A percentile compares a stretch with the other conserved stretches of the same genome.
Conservation (phyloP, 2,113 vertebrate genomes). For the Anguilla japonica region DNA sequence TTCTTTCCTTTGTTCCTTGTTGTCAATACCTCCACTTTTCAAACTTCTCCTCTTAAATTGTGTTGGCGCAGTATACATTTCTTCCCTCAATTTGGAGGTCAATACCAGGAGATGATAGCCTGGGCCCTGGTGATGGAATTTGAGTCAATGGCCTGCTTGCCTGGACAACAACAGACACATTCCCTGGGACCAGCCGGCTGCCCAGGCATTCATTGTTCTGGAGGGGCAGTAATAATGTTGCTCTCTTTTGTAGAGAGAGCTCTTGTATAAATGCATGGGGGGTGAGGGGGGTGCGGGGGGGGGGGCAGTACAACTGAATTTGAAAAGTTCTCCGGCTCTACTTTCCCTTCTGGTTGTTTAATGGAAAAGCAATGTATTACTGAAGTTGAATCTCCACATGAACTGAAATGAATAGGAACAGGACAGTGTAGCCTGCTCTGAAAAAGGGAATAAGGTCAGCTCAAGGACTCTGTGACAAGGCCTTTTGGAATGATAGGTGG, state of each 20-base stretch:
- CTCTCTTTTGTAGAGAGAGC: neutral
- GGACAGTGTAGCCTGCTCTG: neutral
- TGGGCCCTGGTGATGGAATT: slow-evolving; percentile 35
- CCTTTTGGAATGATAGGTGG: neutral
- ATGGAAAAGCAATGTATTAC: slow-evolving; percentile 8
- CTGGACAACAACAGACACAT: slow-evolving; percentile 32
- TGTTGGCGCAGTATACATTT: slow-evolving; percentile 28
- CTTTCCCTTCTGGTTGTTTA: slow-evolving; percentile 6
- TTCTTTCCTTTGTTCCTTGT: neutral
- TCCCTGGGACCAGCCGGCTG: slow-evolving; percentile 23
- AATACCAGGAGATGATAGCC: slow-evolving; percentile 38
- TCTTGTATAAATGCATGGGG: neutral
- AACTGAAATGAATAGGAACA: neutral
- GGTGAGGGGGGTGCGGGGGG: slow-evolving; percentile 6
- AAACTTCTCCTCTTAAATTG: slow-evolving; percentile 16
- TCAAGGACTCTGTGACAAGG: neutral
- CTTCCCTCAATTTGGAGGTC: slow-evolving; percentile 15
- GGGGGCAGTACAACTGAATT: neutral
- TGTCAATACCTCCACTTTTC: slow-evolving; percentile 14
- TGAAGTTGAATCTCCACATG: neutral
- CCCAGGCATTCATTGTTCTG: slow-evolving; percentile 13
- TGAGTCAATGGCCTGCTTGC: slow-evolving; percentile 18
- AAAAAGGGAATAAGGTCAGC: neutral
- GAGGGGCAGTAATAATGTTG: slow-evolving; percentile 14
- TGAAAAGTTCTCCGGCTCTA: neutral